These are phyloP conservation scores for Ptychadena robeensis DNA, from an alignment of 2,797 vertebrate species.

Conservation along the genomic window DNA sequence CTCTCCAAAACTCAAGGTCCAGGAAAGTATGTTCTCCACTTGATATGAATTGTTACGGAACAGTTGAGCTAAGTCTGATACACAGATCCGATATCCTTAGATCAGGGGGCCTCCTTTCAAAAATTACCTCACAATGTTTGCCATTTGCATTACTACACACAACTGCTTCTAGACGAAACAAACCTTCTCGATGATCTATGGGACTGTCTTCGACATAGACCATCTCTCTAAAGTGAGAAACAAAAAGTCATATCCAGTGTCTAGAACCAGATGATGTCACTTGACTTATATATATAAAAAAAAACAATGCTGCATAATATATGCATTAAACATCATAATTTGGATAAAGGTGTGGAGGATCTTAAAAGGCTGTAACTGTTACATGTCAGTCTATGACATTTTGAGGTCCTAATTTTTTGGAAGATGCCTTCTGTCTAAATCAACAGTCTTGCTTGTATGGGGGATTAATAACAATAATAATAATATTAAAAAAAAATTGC, in stretches of 20 bases:
- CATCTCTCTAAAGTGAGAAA: too few species aligned
- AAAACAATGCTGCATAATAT: slow-evolving; percentile 4
- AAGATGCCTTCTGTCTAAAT: slow-evolving; percentile 43
- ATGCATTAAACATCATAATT: slow-evolving; percentile 29
- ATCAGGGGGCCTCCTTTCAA: slow-evolving; percentile 42
- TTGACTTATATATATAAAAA: slow-evolving; percentile 16
- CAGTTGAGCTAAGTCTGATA: slow-evolving; percentile 51
- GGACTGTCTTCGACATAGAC: slow-evolving; percentile 13
- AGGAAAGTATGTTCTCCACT: neutral
- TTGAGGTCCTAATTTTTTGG: slow-evolving; percentile 53
- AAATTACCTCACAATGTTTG: slow-evolving; percentile 51
- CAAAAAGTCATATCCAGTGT: slow-evolving; percentile 37
- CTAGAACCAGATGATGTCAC: slow-evolving; percentile 23
- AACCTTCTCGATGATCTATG: slow-evolving; percentile 1
- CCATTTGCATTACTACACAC: slow-evolving; percentile 22
- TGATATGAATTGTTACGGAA: slow-evolving; percentile 7
- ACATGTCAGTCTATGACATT: slow-evolving; percentile 29
- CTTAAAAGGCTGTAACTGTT: slow-evolving; percentile 4
- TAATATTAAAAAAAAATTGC: slow-evolving; percentile 3
- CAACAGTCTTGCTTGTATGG: slow-evolving; percentile 48
- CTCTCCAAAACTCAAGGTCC: neutral
- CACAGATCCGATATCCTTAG: slow-evolving; percentile 53
- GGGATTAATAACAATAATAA: slow-evolving; percentile 6
- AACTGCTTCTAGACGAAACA: neutral
- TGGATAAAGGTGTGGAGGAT: neutral